Percentiles rank a stretch among this genome's conserved stretches.
These are phyloP conservation scores for Agrotis clavis DNA, from an alignment of 2,888 invertebrate genomes.

Conservation along the genomic window DNA sequence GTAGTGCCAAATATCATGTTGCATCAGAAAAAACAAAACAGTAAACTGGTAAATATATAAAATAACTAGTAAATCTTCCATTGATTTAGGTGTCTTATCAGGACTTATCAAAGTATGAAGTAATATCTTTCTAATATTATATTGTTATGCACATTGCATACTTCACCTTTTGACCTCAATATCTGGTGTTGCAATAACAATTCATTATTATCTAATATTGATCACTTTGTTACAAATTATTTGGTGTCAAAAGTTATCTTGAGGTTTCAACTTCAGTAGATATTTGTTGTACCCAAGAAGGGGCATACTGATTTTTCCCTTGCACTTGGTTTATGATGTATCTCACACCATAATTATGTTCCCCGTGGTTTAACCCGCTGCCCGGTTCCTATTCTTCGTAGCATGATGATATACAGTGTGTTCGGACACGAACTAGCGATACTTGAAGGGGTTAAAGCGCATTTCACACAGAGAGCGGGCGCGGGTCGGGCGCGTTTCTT, in stretches of 20 bases:
- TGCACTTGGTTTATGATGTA: background rate
- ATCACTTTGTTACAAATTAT: conserved; percentile 14
- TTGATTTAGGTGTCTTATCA: conserved; percentile 6
- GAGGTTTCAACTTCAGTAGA: background rate
- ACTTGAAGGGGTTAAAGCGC: no score
- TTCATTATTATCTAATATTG: conserved; percentile 23
- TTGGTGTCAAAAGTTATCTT: conserved; percentile 45
- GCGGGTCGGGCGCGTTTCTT: no score
- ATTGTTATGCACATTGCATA: conserved; percentile 25
- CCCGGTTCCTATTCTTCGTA: no score
- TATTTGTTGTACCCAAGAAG: background rate
- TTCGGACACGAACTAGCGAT: no score
- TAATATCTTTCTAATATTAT: conserved; percentile 10
- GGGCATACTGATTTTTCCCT: background rate
- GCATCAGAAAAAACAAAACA: background rate
- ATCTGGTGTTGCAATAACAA: conserved; percentile 33
- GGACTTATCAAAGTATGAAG: conserved; percentile 6
- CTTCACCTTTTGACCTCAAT: conserved; percentile 27
- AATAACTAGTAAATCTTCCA: background rate
- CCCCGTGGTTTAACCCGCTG: no score
- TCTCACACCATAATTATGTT: background rate
- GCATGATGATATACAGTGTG: no score
- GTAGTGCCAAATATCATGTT: no score
- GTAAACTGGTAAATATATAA: background rate
- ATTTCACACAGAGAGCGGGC: no score